A percentile compares a stretch with the other conserved stretches of the same genome.
phyloP scores from a whole-genome alignment of 1,140 invertebrate genomes.

The Drosophila rhopaloa region DNA sequence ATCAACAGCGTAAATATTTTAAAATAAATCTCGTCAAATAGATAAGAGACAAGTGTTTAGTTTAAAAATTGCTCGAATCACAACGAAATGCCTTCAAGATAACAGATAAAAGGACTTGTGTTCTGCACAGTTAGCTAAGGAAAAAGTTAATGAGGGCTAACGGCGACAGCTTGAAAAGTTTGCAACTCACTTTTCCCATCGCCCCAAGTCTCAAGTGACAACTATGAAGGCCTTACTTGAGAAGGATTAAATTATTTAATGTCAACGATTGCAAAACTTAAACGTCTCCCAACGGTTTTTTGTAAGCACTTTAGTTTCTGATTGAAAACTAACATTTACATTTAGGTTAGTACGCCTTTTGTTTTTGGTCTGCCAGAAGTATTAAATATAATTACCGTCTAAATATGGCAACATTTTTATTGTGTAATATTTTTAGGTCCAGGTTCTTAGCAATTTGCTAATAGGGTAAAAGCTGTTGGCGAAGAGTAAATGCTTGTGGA shows the following conservation, averaged over 20 bases:
- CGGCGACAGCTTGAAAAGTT: constrained; percentile 45
- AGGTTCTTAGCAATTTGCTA: not conserved
- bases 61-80: not conserved
- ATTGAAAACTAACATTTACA: not conserved
- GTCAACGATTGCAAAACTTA: not conserved
- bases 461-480: constrained; percentile 19
- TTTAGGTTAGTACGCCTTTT: no score
- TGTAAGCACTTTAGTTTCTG: no score
- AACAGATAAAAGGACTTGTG: not conserved
- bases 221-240: not conserved
- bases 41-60: not conserved
- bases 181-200: not conserved
- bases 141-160: constrained; percentile 58
- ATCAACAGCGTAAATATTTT: not conserved
- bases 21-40: not conserved
- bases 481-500: constrained; percentile 26
- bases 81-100: not conserved
- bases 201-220: constrained; percentile 7
- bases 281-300: not conserved
- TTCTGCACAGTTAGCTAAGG: constrained; percentile 3
- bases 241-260: not conserved
- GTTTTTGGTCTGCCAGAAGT: no score
- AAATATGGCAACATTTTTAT: not conserved
- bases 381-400: no score
- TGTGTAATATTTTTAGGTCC: not conserved